A percentile compares a stretch with the other conserved stretches of the same genome.
phyloP scores from a whole-genome alignment of 2,113 vertebrate species.

The Ariopsis seemanni region DNA sequence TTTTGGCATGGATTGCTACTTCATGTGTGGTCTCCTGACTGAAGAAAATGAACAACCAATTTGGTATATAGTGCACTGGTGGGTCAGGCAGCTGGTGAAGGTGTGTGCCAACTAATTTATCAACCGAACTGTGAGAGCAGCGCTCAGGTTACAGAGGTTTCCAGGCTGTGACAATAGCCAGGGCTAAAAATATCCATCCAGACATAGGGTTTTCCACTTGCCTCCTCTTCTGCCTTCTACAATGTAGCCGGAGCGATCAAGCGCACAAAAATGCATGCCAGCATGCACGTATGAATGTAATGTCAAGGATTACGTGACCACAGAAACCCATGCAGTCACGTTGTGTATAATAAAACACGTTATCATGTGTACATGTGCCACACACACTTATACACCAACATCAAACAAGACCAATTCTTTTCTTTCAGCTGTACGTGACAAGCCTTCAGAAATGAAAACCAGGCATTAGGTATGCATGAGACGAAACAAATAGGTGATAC shows the following conservation, averaged over 20 bases:
- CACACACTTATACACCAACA: background rate
- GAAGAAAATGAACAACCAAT: constrained; percentile 51
- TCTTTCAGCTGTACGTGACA: background rate
- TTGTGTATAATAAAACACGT: background rate
- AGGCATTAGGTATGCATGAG: background rate
- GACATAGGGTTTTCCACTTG: constrained; percentile 67
- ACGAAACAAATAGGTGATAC: background rate
- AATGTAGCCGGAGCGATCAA: constrained; percentile 25
- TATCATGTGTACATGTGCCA: background rate
- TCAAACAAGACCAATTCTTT: background rate
- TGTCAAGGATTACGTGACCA: background rate
- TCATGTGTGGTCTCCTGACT: constrained; percentile 55
- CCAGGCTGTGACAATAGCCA: constrained; percentile 71
- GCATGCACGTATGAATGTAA: background rate
- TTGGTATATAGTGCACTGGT: constrained; percentile 54
- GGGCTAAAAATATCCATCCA: constrained; percentile 69
- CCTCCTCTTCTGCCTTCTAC: background rate
- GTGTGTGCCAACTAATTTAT: constrained; percentile 68
- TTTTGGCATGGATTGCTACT: background rate
- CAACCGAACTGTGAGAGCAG: constrained; percentile 55
- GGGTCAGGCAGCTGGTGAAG: constrained; percentile 55
- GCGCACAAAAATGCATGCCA: background rate
- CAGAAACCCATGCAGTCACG: background rate
- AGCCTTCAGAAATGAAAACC: background rate
- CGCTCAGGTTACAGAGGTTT: constrained; percentile 71